Evolutionary conservation across 2,888 invertebrate species (phyloP), one percentile per base, ranked within the genome.

Genomic region (Hanleya hanleyi): DNA sequence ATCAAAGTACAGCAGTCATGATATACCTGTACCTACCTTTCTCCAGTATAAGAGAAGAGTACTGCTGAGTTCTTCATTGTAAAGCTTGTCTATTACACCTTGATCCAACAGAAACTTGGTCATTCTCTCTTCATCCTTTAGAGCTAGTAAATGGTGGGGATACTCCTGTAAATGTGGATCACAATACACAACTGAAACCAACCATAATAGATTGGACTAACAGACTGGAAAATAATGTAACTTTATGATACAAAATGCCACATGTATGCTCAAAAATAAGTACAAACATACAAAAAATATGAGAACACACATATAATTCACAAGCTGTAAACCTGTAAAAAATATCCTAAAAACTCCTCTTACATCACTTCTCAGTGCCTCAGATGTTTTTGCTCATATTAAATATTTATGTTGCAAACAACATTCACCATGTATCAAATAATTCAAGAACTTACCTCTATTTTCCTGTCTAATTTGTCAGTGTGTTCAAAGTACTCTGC

Each of bases 401-500:
- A n/a, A n/a, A n/a, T n/a, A n/a, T n/a, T n/a, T n/a, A n/a, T n/a
- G n/a, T n/a, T n/a, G n/a, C n/a, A n/a, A n/a, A n/a, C n/a, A n/a
- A n/a, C n/a, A n/a, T n/a, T n/a, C n/a, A n/a, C n/a, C n/a, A n/a
- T n/a, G n/a, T n/a, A n/a, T n/a, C n/a, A n/a, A n/a, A n/a, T n/a
- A n/a, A n/a, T n/a, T n/a, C n/a, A n/a, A n/a, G n/a, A n/a, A 57
- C 61, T 67, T 15, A 47, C 67, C 67, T 69, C 69, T 22, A 69
- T 41, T 37, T 69, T 57, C 26, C 69, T 69, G 41, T 69, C 69
- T 35, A 50, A 29, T 7, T 57, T 51, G 4, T 57, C 69, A 3
- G 69, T 29, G 26, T 69, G 37, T 29, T 57, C 22, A 36, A 61
- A 69, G 29, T 49, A 69, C 18, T 62, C 37, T 1, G 61, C 57